These are phyloP conservation scores for Brachionus plicatilis DNA, from an alignment of 1,140 invertebrate species.

Conservation along the genomic window DNA sequence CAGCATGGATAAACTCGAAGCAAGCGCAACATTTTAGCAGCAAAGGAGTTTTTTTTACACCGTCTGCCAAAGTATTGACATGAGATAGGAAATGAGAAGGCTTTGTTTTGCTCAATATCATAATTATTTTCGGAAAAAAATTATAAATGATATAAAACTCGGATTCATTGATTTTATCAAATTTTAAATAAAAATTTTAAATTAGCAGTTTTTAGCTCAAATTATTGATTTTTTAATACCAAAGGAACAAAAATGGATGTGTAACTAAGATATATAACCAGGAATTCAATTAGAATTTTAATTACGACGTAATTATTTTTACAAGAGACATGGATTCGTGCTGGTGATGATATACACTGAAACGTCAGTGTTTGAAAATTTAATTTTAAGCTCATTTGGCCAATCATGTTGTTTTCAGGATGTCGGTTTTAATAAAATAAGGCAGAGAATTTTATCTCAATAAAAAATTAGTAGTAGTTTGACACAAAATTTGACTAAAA, in stretches of 20 bases:
- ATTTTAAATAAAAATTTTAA: neutral
- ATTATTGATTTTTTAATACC: conserved; percentile 12
- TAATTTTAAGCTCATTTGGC: neutral
- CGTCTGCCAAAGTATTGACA: conserved; percentile 20
- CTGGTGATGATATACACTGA: neutral
- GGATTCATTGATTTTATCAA: neutral
- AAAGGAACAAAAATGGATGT: neutral
- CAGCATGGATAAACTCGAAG: conserved; percentile 29
- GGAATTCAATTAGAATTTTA: conserved; percentile 31
- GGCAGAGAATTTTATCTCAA: neutral
- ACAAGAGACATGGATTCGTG: conserved; percentile 18
- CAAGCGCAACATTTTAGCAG: neutral
- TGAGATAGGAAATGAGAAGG: neutral
- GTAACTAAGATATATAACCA: neutral
- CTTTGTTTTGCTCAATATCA: neutral
- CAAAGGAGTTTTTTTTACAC: conserved; percentile 33
- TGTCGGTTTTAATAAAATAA: neutral
- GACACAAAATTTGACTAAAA: neutral
- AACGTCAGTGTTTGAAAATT: neutral
- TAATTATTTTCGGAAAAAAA: neutral
- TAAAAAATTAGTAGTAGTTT: neutral
- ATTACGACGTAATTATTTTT: neutral
- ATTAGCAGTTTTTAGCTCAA: neutral
- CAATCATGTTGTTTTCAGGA: neutral
- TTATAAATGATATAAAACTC: neutral